phyloP scores from a whole-genome alignment of 2,888 invertebrate genomes.

The Allacma fusca region DNA sequence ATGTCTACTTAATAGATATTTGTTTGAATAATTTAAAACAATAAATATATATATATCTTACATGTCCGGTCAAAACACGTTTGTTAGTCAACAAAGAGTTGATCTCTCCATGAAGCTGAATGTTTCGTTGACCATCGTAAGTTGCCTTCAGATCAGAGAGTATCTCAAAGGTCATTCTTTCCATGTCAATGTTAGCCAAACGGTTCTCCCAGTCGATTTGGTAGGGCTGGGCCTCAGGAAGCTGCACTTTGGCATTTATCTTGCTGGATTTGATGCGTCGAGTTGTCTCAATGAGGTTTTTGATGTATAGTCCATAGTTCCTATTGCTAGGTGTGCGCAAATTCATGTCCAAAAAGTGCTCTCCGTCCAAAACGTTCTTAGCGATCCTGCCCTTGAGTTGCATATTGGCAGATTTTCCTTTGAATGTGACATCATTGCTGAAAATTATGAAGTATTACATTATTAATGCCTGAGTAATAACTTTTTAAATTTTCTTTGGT shows the following conservation, averaged over 20 bases:
- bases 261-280: slow-evolving; percentile 46
- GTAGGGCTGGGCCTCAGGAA: slow-evolving; percentile 52
- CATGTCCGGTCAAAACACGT: slow-evolving; percentile 50
- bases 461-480: no score
- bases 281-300: slow-evolving; percentile 49
- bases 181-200: slow-evolving; percentile 49
- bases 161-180: slow-evolving; percentile 52
- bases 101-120: slow-evolving; percentile 49
- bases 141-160: slow-evolving; percentile 51
- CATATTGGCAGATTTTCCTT: slow-evolving; percentile 66
- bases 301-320: slow-evolving; percentile 45
- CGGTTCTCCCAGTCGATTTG: slow-evolving; percentile 51
- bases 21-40: no score
- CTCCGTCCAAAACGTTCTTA: slow-evolving; percentile 66
- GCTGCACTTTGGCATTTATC: slow-evolving; percentile 45
- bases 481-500: no score
- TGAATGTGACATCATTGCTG: slow-evolving; percentile 68
- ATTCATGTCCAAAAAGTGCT: slow-evolving; percentile 51
- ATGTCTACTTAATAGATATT: no score
- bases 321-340: slow-evolving; percentile 45
- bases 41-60: slow-evolving; percentile 27
- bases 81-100: slow-evolving; percentile 54
- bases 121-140: slow-evolving; percentile 51
- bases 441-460: slow-evolving; percentile 20
- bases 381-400: slow-evolving; percentile 67